Base-by-base conservation (phyloP, 2,113 vertebrate genomes). In the Lasiurus borealis region DNA sequence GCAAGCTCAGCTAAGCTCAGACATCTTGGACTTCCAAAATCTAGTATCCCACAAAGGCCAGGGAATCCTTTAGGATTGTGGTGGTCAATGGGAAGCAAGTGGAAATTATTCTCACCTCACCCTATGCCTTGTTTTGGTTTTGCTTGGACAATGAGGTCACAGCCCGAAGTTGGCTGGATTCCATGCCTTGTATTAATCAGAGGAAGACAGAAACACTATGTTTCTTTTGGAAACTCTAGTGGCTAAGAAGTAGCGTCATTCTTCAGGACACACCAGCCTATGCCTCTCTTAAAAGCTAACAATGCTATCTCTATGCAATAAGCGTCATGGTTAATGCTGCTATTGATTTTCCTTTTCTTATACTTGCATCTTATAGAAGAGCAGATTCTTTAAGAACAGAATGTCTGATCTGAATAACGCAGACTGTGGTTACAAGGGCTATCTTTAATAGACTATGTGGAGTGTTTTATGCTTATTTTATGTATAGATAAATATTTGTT, bases 21-120 rank as follows among this genome's bases (percentile, higher is more conserved):
- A 98, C 98, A 98, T 97, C 98, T 98, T 98, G 97, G 97, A 98
- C 97, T 85, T 94, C 44, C 77, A 76, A 90, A 95, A 90, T 96
- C 97, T 98, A 98, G 90, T 94, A 98, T 97, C 97, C 98, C 98
- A 97, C 98, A 98, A 98, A 98, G 98, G 98, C 97, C 96, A 62
- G 52, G 88, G 34, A 92, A 85, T 81, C n/a, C 13, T 95, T 94
- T 34, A 77, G 25, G 87, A 93, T 73, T 31, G 2, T 31, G 31
- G 54, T 83, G 46, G 7, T 89, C 40, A 40, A 83, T 89, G 66
- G 57, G 86, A 8, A 83, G 6, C 8, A 72, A 27, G 64, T 23
- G 71, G 92, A 48, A 96, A 93, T 89, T 4, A 77, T 50, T 71
- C 27, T 40, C 25, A 48, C 44, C 16, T 90, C 15, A 71, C 6